Base-by-base conservation (phyloP, 1,140 invertebrate genomes). In the Aphelinus atriplicis region DNA sequence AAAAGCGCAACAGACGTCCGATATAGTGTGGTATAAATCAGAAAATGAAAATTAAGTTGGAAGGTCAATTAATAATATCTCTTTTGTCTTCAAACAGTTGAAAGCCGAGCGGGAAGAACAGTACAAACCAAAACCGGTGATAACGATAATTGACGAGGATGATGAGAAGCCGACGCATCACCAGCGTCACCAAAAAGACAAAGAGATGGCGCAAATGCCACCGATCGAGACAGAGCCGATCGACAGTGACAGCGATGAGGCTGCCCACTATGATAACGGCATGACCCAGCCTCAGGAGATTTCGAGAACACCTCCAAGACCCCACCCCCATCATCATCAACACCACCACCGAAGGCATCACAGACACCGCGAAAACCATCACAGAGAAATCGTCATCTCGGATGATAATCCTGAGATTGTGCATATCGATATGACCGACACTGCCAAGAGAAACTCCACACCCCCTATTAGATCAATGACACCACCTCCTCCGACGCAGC, bases 61-160 rank as follows among this genome's bases (percentile, higher is more conserved):
- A 7, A 43, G 26, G 45, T 26, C 26, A 26, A 26, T 26, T 26
- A 26, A 26, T 26, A 26, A 26, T 71, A 63, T 43, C 55, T 51
- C 60, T 77, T 77, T 72, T 78, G 65, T 77, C 85, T 85, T 64
- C 5, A 45, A 26, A 6, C 82, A 93, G 89, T 89, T 92, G 60
- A 91, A 93, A 77, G 90, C 91, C 78, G 93, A 95, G 83, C 89
- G 93, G 50, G 95, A 97, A 82, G 94, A 95, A 81, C 91, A 94
- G 82, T 95, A 96, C 84, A 93, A 92, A 83, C 95, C 95, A 3
- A 92, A 93, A 79, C 91, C 94, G 57, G 86, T 95, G 42, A 93
- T 95, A 64, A 90, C 85, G 78, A 89, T 84, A 84, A 87, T 86
- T 58, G 89, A 84, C 78, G 90, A 88, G 76, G 86, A 83, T 74